Base-by-base conservation (phyloP, 2,888 invertebrate genomes). In the Gymnocheta viridis region DNA sequence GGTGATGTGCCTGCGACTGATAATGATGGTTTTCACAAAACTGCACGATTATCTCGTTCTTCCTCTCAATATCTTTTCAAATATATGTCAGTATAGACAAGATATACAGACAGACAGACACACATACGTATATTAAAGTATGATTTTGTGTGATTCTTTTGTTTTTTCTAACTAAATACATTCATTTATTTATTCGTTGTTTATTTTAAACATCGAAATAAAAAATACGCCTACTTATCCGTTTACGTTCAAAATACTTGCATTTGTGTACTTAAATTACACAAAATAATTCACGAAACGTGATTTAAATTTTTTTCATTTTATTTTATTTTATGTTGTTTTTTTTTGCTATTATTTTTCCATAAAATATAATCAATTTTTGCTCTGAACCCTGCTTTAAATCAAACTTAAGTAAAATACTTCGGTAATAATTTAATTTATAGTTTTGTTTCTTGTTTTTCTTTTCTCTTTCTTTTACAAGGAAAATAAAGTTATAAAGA, bases 251-350 rank as follows among this genome's bases (percentile, higher is more conserved):
- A 67, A 10, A 60, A 64, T 32, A 76, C 56, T 56, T 17, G 1
- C 54, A 66, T 64, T 74, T 79, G 19, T 64, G 58, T 62, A 76
- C 80, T 81, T 81, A 77, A 73, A 77, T 84, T 78, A 81, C 81
- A 73, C 62, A 77, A 78, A 76, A 78, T 81, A 81, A 81, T 81
- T 84, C 49, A 77, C 38, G 78, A 84, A 84, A 84, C 84, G 84
- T 84, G 84, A 84, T 84, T 54, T 24, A n/a, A 17, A n/a, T 14
- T 67, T 74, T 73, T 60, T 29, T 66, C n/a, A n/a, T n/a, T 10
- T 73, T 73, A 12, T 51, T 51, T 27, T 24, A 22, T 27, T 47
- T 72, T 58, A 6, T 44, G 44, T 38, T 17, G 19, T 9, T 64
- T 19, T 2, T 7, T 19, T 17, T 22, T 73, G n/a, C 32, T 22